phyloP scores from a whole-genome alignment of 2,888 invertebrate genomes.

The Lottia scabra region DNA sequence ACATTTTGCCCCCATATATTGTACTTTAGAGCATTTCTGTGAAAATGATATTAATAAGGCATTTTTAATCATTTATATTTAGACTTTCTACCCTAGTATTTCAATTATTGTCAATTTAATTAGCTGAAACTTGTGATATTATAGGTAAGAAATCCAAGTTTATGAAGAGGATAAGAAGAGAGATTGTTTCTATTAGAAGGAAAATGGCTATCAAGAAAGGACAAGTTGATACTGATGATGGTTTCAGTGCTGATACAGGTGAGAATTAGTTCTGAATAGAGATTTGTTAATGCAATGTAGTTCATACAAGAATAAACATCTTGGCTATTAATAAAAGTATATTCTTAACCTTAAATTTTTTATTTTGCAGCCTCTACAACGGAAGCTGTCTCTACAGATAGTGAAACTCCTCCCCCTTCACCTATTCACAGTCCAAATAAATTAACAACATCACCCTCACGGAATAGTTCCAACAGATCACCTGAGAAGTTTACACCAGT shows the following conservation, averaged over 20 bases:
- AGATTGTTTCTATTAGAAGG: slow-evolving; percentile 72
- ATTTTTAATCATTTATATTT: too few species aligned
- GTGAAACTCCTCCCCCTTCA: slow-evolving; percentile 24
- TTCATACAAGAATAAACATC: slow-evolving; percentile 17
- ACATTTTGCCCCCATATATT: too few species aligned
- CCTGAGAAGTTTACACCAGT: slow-evolving; percentile 6
- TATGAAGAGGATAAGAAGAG: slow-evolving; percentile 68
- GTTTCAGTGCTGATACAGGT: slow-evolving; percentile 47
- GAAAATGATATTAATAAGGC: too few species aligned
- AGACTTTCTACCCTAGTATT: too few species aligned
- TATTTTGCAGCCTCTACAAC: slow-evolving; percentile 17
- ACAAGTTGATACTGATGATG: slow-evolving; percentile 46
- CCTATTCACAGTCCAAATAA: slow-evolving; percentile 14
- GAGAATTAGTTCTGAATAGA: not conserved
- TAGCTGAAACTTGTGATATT: slow-evolving; percentile 4
- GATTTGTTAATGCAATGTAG: too few species aligned
- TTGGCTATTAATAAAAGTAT: slow-evolving; percentile 1
- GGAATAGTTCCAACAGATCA: not conserved
- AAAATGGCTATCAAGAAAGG: slow-evolving; percentile 65
- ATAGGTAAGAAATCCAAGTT: slow-evolving; percentile 59
- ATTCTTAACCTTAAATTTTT: slow-evolving; percentile 12
- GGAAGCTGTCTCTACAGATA: slow-evolving; percentile 21
- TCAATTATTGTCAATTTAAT: not conserved
- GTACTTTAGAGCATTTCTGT: too few species aligned
- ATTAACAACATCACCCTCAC: slow-evolving; percentile 11